Percentiles rank a stretch among this genome's conserved stretches.
These are phyloP conservation scores for Apodemia duryi DNA, from an alignment of 2,888 invertebrate genomes.

Conservation along the genomic window DNA sequence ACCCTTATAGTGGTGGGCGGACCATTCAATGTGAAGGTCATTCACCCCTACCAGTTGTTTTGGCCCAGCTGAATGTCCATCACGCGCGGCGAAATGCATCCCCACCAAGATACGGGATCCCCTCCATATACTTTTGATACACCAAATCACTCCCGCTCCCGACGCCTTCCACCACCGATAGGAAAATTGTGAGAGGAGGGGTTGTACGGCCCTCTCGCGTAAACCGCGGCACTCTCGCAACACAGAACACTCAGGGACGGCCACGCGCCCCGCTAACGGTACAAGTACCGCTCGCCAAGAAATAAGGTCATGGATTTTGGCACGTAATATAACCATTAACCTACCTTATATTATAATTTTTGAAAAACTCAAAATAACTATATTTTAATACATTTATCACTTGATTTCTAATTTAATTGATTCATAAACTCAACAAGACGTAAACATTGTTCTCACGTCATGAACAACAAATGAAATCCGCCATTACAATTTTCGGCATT, in stretches of 20 bases:
- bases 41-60: slow-evolving; percentile 76
- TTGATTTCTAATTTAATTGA: slow-evolving; percentile 23
- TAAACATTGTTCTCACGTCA: slow-evolving; percentile 47
- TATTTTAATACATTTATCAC: slow-evolving; percentile 17
- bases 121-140: slow-evolving; percentile 68
- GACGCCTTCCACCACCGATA: slow-evolving; percentile 72
- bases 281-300: slow-evolving; percentile 64
- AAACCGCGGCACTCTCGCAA: slow-evolving; percentile 48
- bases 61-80: slow-evolving; percentile 57
- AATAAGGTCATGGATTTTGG: slow-evolving; percentile 73
- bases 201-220: slow-evolving; percentile 61
- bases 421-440: slow-evolving; percentile 35
- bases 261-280: slow-evolving; percentile 75
- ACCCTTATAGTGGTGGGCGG: slow-evolving; percentile 49
- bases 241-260: slow-evolving; percentile 41
- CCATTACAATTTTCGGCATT: slow-evolving; percentile 60
- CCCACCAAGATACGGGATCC: slow-evolving; percentile 76
- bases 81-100: slow-evolving; percentile 66
- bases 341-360: slow-evolving; percentile 8
- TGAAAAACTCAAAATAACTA: neutral
- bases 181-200: slow-evolving; percentile 73
- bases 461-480: slow-evolving; percentile 60
- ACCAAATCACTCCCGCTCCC: slow-evolving; percentile 78
- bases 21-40: slow-evolving; percentile 59
- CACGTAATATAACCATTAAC: slow-evolving; percentile 28